phyloP scores from a whole-genome alignment of 2,113 vertebrate genomes.

The Garra rufa region DNA sequence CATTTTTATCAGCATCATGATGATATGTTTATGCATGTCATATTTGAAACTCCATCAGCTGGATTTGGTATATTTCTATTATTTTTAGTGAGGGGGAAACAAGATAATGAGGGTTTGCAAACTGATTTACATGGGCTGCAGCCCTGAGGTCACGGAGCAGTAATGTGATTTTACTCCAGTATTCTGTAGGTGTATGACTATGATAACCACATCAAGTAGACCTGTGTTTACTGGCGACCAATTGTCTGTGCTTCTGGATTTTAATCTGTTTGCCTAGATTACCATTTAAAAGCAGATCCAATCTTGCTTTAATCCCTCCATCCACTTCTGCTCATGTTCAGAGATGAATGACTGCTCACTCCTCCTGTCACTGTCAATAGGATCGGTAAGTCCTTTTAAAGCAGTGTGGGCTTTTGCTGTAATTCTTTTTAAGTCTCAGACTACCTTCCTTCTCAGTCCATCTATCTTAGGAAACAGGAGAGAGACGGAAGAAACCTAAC shows the following conservation, averaged over 20 bases:
- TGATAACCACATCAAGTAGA: conserved; percentile 55
- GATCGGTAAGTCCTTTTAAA: not conserved
- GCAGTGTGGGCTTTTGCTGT: conserved; percentile 15
- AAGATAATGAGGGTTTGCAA: conserved; percentile 46
- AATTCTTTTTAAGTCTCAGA: conserved; percentile 22
- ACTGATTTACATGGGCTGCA: conserved; percentile 47
- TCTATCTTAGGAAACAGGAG: not conserved
- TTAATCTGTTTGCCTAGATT: conserved; percentile 54
- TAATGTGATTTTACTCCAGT: conserved; percentile 54
- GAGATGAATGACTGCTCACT: conserved; percentile 28
- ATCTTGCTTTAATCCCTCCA: conserved; percentile 45
- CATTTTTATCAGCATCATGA: not conserved
- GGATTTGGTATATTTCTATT: conserved; percentile 27
- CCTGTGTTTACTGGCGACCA: conserved; percentile 51
- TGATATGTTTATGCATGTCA: not conserved
- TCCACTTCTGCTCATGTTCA: conserved; percentile 31
- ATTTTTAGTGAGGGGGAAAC: conserved; percentile 35
- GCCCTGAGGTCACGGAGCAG: conserved; percentile 33
- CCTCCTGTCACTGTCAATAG: conserved; percentile 12
- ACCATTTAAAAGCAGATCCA: conserved; percentile 55
- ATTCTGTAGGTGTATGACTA: conserved; percentile 45
- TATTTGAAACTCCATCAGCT: not conserved
- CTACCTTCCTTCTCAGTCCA: not conserved
- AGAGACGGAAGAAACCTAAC: not conserved
- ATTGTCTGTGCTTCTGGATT: conserved; percentile 53